phyloP scores from a whole-genome alignment of 2,113 vertebrate species.

The Probosciger aterrimus region DNA sequence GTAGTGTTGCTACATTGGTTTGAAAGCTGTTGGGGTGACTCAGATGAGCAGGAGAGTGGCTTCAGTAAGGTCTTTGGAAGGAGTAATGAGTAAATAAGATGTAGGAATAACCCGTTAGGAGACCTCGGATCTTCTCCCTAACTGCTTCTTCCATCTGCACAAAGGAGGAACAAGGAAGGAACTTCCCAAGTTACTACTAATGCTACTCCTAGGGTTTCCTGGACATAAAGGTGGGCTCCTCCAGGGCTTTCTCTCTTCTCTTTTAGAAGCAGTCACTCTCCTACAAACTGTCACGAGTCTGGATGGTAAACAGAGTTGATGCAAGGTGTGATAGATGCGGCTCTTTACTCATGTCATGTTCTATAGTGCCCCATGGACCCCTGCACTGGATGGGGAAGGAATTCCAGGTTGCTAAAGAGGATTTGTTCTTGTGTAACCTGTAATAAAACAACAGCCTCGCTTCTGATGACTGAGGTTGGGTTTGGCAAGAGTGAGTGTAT shows the following conservation, averaged over 20 bases:
- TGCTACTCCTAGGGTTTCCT: background rate
- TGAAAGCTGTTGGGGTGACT: background rate
- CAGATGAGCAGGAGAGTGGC: background rate
- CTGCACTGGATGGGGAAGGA: background rate
- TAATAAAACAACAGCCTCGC: background rate
- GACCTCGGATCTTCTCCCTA: background rate
- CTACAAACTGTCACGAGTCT: background rate
- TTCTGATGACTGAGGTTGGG: background rate
- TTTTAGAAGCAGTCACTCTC: background rate
- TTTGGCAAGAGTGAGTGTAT: background rate
- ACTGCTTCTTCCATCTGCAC: background rate
- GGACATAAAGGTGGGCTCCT: background rate
- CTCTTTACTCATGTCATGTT: background rate
- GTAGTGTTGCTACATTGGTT: background rate
- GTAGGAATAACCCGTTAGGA: background rate
- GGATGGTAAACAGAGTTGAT: background rate
- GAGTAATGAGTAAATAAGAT: background rate
- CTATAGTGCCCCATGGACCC: background rate
- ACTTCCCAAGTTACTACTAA: background rate
- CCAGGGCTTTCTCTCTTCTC: background rate
- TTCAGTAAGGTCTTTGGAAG: background rate
- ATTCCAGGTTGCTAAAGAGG: background rate
- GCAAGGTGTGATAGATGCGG: background rate
- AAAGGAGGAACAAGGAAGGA: background rate
- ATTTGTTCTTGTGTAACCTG: background rate